phyloP scores from a whole-genome alignment of 1,140 invertebrate genomes.

The Pinna nobilis region DNA sequence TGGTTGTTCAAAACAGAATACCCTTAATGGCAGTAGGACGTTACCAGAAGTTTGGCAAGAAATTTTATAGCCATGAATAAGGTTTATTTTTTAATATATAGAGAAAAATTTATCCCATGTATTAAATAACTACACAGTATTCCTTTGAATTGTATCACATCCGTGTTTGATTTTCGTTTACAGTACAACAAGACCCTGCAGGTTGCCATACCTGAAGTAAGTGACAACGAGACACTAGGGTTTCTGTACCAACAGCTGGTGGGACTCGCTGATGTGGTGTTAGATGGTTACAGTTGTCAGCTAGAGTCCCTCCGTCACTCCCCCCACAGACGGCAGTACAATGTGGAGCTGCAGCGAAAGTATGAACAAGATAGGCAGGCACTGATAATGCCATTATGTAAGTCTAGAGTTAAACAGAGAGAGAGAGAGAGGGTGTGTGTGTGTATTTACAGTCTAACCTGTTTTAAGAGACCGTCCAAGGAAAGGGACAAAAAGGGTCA shows the following conservation, averaged over 20 bases:
- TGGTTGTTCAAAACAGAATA: no score
- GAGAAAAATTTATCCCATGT: no score
- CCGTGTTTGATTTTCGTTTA: neutral
- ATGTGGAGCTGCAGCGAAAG: conserved; percentile 70
- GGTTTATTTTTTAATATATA: no score
- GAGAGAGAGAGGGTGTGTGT: no score
- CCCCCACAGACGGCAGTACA: conserved; percentile 71
- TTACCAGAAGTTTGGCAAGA: no score
- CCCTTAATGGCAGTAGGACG: no score
- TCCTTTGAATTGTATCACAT: no score
- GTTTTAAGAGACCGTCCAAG: no score
- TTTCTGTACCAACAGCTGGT: conserved; percentile 83
- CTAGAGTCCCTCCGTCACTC: conserved; percentile 81
- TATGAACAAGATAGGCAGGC: conserved; percentile 81
- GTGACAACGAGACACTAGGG: conserved; percentile 68
- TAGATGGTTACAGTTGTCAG: conserved; percentile 84
- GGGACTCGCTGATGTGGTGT: conserved; percentile 84
- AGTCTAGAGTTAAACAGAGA: no score
- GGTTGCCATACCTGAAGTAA: conserved; percentile 65
- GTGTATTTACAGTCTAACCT: neutral
- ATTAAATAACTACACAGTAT: no score
- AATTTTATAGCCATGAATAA: no score
- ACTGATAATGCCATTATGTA: conserved; percentile 80
- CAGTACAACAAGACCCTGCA: conserved; percentile 64
- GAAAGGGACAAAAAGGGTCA: no score